Base-by-base conservation (phyloP, 1,140 invertebrate genomes). In the Trichomalopsis sarcophagae region DNA sequence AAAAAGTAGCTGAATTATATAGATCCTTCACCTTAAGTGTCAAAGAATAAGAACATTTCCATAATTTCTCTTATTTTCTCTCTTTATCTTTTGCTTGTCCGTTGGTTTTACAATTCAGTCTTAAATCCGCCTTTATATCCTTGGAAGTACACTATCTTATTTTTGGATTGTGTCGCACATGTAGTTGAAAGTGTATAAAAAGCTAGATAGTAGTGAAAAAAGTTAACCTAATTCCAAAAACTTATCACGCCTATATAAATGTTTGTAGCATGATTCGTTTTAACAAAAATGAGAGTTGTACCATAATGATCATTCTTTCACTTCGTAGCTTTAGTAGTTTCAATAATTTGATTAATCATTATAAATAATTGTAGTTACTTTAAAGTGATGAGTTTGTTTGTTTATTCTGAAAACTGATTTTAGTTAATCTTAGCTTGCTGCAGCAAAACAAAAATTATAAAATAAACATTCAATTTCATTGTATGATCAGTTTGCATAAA, bases 41-140 rank as follows among this genome's bases (percentile, higher is more conserved):
- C 55, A 62, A 21, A 62, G 1, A n/a, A 81, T n/a, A 81, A 62
- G 40, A 55, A 11, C 40, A 21, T 13, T 73, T 44, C 6, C 40
- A 44, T 1, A 62, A 7, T 5, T 62, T 62, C n/a, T n/a, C 55
- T 62, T 14, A 11, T 44, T 44, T 7, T 73, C 30, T 50, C 27
- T 76, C 14, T 82, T 75, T 74, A 14, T 84, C 6, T 55, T 78
- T 47, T 69, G 27, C 71, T 78, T 71, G 40, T 81, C n/a, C 74
- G 21, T 33, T 33, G 5, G 73, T 84, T 50, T 84, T 84, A 47
- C 30, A 73, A 79, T 62, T 79, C 75, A 84, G 68, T 84, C 83
- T 80, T 84, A 77, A 27, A 40, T 44, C 36, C 33, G 7, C 21
- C 13, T 83, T 30, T 40, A 11, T 75, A 78, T 84, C 9, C 11